Percentiles rank a stretch among this genome's conserved stretches.
Conservation (phyloP, 2,888 invertebrate species). For the Lypha dubia region DNA sequence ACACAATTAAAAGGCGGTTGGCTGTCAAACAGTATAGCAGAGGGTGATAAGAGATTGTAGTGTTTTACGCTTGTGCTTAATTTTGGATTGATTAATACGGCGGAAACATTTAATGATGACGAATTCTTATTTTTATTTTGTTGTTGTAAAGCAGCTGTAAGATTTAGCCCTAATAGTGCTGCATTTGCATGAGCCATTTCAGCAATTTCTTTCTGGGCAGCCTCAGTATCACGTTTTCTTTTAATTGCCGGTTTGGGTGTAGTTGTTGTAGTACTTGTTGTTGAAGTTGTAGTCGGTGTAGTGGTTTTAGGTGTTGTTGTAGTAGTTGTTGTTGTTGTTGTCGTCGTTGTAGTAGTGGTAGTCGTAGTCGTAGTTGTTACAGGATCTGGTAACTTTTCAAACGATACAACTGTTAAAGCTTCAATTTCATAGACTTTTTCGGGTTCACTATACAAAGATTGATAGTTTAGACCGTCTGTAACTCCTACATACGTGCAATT, state of each 20-base stretch:
- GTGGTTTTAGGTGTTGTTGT: constrained; percentile 82
- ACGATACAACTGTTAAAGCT: constrained; percentile 89
- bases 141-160: constrained; percentile 73
- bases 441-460: constrained; percentile 86
- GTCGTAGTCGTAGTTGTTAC: constrained; percentile 82
- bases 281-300: constrained; percentile 83
- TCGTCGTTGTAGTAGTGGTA: constrained; percentile 85
- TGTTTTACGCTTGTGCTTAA: constrained; percentile 53
- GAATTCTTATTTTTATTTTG: constrained; percentile 57
- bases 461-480: constrained; percentile 86
- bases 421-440: constrained; percentile 87
- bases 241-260: constrained; percentile 78
- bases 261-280: constrained; percentile 82
- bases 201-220: constrained; percentile 55
- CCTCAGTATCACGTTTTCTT: constrained; percentile 75
- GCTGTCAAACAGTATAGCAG: constrained; percentile 31
- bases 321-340: constrained; percentile 84
- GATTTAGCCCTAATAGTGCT: constrained; percentile 77
- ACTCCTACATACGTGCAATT: constrained; percentile 89
- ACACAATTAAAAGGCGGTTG: constrained; percentile 83
- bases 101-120: constrained; percentile 41
- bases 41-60: constrained; percentile 67
- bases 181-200: constrained; percentile 77
- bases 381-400: constrained; percentile 85
- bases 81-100: constrained; percentile 58